Percentiles rank a stretch among this genome's conserved stretches.
phyloP scores from a whole-genome alignment of 2,888 invertebrate species.

The Allolobophora icterica region DNA sequence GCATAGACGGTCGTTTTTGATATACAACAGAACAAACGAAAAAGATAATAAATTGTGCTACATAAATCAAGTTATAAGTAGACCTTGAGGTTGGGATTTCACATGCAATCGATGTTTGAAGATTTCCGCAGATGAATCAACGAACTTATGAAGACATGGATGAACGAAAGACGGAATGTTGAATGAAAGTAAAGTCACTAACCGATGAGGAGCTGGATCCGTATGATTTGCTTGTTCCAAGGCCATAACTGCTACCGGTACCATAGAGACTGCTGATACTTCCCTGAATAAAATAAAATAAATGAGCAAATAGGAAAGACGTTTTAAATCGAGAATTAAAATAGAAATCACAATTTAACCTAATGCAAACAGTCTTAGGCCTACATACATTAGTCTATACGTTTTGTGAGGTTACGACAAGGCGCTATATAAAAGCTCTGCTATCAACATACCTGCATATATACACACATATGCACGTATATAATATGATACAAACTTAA shows the following conservation, averaged over 20 bases:
- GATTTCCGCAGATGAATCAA: neutral
- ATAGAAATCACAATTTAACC: neutral
- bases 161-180: neutral
- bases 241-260: neutral
- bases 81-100: neutral
- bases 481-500: too few species aligned
- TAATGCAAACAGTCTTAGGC: neutral
- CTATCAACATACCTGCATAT: too few species aligned
- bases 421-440: too few species aligned
- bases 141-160: neutral
- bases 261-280: neutral
- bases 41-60: neutral
- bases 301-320: neutral
- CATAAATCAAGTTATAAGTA: too few species aligned
- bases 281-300: neutral
- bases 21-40: neutral
- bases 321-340: neutral
- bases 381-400: too few species aligned
- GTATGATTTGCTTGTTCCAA: neutral
- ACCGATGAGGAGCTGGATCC: neutral
- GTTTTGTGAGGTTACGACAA: too few species aligned
- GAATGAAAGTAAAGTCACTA: neutral
- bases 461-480: too few species aligned
- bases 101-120: neutral
- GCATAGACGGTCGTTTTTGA: neutral